Conservation (phyloP, 1,140 invertebrate species). For the Cyclargus thomasi region DNA sequence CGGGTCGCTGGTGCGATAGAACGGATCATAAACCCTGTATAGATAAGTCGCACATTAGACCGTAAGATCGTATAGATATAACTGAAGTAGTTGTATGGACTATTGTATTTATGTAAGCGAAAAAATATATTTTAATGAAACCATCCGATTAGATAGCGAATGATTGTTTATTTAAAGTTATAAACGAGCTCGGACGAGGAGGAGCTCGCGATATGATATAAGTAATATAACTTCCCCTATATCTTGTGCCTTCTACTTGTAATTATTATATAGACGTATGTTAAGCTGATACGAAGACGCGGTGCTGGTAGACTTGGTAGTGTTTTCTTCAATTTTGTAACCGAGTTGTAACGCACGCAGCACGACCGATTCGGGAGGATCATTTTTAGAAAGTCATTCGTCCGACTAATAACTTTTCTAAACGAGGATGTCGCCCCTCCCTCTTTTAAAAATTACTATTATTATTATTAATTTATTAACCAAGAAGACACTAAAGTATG, state of each 20-base stretch:
- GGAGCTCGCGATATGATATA: neutral
- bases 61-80: neutral
- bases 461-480: too few species aligned
- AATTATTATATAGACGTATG: neutral
- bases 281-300: neutral
- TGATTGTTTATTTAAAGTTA: conserved; percentile 7
- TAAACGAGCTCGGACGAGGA: neutral
- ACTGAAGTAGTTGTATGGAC: conserved; percentile 2
- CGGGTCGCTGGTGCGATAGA: neutral
- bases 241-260: conserved; percentile 9
- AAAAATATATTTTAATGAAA: conserved; percentile 8
- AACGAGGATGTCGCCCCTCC: neutral
- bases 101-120: conserved; percentile 8
- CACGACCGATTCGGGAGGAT: neutral
- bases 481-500: too few species aligned
- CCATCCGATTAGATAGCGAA: conserved; percentile 6
- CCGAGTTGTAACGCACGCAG: neutral
- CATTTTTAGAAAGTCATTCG: neutral
- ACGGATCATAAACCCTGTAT: neutral
- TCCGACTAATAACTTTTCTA: neutral
- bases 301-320: neutral
- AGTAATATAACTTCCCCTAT: neutral
- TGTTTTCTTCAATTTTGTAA: neutral
- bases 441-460: too few species aligned
- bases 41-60: conserved; percentile 4